Evolutionary conservation across 1,140 invertebrate genomes (phyloP).

Genomic region (Antheraea mylitta): DNA sequence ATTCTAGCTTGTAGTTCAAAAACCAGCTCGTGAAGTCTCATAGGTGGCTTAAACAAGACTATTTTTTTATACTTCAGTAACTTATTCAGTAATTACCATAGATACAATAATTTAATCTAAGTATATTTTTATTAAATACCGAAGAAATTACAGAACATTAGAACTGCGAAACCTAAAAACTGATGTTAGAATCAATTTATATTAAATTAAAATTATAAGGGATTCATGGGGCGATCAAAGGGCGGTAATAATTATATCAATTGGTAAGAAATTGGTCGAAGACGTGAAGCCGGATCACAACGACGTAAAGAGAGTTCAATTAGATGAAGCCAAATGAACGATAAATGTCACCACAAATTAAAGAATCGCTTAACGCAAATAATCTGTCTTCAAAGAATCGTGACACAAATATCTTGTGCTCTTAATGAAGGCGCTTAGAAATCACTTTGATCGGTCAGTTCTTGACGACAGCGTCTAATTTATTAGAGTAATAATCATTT

Average conservation of each 20-base stretch:
- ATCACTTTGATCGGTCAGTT: background rate
- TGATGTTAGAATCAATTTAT: background rate
- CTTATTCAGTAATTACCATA: too few relatives aligned
- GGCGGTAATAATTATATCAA: slow-evolving; percentile 55
- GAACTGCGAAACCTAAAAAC: background rate
- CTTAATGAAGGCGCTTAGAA: background rate
- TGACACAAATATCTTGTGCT: slow-evolving; percentile 15
- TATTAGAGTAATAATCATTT: too few relatives aligned
- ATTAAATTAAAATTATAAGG: slow-evolving; percentile 63
- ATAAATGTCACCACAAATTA: slow-evolving; percentile 70
- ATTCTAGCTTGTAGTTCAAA: too few relatives aligned
- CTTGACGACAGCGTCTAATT: too few relatives aligned
- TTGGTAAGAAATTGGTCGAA: slow-evolving; percentile 61
- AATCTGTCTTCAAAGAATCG: slow-evolving; percentile 33
- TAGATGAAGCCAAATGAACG: slow-evolving; percentile 59
- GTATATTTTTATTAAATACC: too few relatives aligned
- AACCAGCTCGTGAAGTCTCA: too few relatives aligned
- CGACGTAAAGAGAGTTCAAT: slow-evolving; percentile 53
- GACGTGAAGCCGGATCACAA: slow-evolving; percentile 49
- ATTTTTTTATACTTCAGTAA: too few relatives aligned
- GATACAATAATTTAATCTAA: too few relatives aligned
- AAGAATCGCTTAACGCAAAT: slow-evolving; percentile 58
- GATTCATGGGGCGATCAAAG: slow-evolving; percentile 52
- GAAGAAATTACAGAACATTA: background rate
- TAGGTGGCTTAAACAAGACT: too few relatives aligned